phyloP scores from a whole-genome alignment of 2,888 invertebrate species.

The Pseudanteris insignis region DNA sequence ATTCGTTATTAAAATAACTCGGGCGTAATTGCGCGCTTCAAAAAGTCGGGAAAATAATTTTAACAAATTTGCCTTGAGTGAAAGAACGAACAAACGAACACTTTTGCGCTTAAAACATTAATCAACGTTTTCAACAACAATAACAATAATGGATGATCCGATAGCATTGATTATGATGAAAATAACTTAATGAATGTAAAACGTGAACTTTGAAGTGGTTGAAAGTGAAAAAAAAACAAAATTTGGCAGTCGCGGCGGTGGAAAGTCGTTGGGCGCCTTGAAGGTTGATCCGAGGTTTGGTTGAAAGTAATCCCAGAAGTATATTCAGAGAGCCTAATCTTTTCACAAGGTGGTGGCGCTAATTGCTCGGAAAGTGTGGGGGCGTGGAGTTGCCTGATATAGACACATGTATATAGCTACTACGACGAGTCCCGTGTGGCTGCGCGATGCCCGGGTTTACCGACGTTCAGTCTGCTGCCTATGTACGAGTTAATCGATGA shows the following conservation, averaged over 20 bases:
- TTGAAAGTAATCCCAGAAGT: constrained; percentile 45
- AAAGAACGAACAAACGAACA: constrained; percentile 6
- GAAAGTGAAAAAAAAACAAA: constrained; percentile 7
- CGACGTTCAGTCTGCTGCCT: constrained; percentile 37
- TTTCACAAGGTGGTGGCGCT: constrained; percentile 45
- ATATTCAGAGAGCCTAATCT: constrained; percentile 41
- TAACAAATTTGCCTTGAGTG: constrained; percentile 11
- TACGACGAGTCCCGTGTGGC: constrained; percentile 46
- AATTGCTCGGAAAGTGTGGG: constrained; percentile 50
- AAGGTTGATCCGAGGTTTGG: constrained; percentile 30
- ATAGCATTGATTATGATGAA: no score
- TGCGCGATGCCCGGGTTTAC: constrained; percentile 45
- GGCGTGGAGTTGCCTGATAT: constrained; percentile 44
- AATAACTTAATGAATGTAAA: no score
- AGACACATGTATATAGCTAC: constrained; percentile 41
- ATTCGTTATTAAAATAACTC: constrained; percentile 21
- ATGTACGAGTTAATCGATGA: constrained; percentile 48
- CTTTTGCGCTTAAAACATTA: no score
- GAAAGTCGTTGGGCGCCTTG: constrained; percentile 29
- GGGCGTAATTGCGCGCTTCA: constrained; percentile 25
- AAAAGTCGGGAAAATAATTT: constrained; percentile 23
- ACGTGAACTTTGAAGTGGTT: no score
- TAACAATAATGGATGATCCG: no score
- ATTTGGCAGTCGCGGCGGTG: neutral
- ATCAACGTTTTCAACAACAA: no score